phyloP scores from a whole-genome alignment of 2,888 invertebrate genomes.

The Idaea dimidiata region DNA sequence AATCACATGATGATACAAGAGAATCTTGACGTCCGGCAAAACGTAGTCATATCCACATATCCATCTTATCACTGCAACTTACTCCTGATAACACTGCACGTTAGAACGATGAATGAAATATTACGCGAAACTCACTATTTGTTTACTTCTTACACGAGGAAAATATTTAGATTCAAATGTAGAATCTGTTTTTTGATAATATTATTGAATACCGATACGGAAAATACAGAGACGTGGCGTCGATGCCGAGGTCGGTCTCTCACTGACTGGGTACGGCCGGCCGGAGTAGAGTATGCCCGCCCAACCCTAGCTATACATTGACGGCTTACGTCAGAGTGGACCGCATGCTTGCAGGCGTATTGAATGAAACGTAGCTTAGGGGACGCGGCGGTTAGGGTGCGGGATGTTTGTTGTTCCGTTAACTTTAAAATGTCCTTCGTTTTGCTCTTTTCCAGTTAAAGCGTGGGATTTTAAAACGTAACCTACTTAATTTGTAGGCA shows the following conservation, averaged over 20 bases:
- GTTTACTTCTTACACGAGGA: conserved; percentile 16
- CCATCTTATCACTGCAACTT: conserved; percentile 65
- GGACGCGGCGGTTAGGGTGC: conserved; percentile 35
- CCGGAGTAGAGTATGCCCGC: conserved; percentile 37
- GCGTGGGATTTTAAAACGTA: background rate
- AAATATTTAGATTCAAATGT: conserved; percentile 20
- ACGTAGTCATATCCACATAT: conserved; percentile 69
- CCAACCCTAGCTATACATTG: conserved; percentile 57
- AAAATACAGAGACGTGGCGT: conserved; percentile 45
- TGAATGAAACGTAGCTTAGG: conserved; percentile 56
- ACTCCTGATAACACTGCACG: conserved; percentile 44
- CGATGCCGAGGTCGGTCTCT: conserved; percentile 53
- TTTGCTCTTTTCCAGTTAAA: background rate
- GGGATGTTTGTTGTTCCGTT: conserved; percentile 14
- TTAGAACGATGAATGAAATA: conserved; percentile 33
- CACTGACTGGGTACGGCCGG: conserved; percentile 50
- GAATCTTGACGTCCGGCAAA: conserved; percentile 51
- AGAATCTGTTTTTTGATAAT: conserved; percentile 19
- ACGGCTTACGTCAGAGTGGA: conserved; percentile 66
- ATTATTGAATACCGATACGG: conserved; percentile 15
- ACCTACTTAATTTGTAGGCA: background rate
- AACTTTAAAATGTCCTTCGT: conserved; percentile 11
- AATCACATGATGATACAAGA: conserved; percentile 38
- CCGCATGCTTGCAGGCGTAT: conserved; percentile 43
- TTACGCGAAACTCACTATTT: conserved; percentile 31